These are phyloP conservation scores for Cryptomyrus ogoouensis DNA, from an alignment of 2,113 vertebrate species.

Conservation along the genomic window DNA sequence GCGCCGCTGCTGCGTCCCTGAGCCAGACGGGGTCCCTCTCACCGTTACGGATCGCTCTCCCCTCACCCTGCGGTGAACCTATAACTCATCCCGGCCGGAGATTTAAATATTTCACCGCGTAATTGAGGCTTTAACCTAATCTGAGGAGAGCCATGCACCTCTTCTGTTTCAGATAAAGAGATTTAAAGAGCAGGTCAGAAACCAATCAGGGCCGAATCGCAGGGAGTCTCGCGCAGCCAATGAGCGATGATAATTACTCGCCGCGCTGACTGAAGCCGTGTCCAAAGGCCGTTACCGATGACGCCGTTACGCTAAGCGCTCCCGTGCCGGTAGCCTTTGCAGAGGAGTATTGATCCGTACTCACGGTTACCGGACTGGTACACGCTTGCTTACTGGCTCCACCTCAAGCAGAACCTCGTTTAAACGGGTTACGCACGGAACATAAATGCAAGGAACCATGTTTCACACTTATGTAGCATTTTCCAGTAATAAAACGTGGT, in stretches of 20 bases:
- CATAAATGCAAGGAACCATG: neutral
- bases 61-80: constrained; percentile 57
- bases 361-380: neutral
- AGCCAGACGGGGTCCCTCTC: constrained; percentile 40
- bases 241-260: constrained; percentile 54
- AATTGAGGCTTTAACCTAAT: constrained; percentile 63
- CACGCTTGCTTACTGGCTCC: neutral
- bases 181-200: constrained; percentile 52
- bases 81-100: constrained; percentile 54
- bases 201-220: constrained; percentile 52
- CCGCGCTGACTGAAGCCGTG: constrained; percentile 50
- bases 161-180: constrained; percentile 33
- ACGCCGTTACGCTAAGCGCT: neutral
- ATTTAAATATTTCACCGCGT: constrained; percentile 62
- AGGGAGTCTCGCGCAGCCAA: constrained; percentile 50
- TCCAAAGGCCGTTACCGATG: constrained; percentile 22
- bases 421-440: neutral
- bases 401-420: neutral
- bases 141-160: constrained; percentile 43
- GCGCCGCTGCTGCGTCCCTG: constrained; percentile 31
- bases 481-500: neutral
- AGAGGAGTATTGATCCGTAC: neutral
- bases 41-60: neutral
- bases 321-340: neutral
- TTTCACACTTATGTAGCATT: neutral